Percentiles rank a stretch among this genome's conserved stretches.
phyloP scores from a whole-genome alignment of 2,113 vertebrate species.

The Neotragus pygmaeus region DNA sequence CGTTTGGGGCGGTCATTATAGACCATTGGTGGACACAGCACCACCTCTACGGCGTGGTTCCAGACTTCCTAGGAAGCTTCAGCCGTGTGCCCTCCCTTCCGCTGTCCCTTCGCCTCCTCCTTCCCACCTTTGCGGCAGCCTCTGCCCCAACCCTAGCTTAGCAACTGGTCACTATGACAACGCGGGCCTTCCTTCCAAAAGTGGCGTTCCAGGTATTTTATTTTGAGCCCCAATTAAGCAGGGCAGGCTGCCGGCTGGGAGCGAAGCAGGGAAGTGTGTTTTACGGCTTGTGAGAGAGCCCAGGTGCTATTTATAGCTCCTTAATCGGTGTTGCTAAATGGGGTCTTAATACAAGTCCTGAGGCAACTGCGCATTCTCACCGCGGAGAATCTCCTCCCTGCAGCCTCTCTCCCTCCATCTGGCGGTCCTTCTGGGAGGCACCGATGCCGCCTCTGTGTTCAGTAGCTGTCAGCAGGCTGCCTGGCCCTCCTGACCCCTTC shows the following conservation, averaged over 20 bases:
- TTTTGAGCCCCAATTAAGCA: constrained; percentile 57
- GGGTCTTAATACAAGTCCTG: constrained; percentile 19
- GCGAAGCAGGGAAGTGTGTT: not conserved
- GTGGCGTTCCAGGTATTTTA: constrained; percentile 56
- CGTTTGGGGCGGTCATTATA: not conserved
- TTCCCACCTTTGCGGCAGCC: not conserved
- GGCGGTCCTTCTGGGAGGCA: not conserved
- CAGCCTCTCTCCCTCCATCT: not conserved
- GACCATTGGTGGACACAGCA: no score
- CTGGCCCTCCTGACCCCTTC: not conserved
- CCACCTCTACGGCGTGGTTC: not conserved
- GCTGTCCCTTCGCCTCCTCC: not conserved
- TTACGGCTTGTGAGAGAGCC: constrained; percentile 54
- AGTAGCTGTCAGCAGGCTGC: not conserved
- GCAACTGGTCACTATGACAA: constrained; percentile 60
- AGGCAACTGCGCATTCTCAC: not conserved
- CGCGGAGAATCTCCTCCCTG: not conserved
- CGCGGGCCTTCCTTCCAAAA: constrained; percentile 12
- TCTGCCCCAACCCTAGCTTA: not conserved
- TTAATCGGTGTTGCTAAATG: constrained; percentile 58
- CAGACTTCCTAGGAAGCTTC: not conserved
- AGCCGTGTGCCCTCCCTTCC: not conserved
- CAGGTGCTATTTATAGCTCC: constrained; percentile 43
- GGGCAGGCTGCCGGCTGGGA: constrained; percentile 24
- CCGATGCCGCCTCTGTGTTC: not conserved